Conservation (phyloP, 2,797 vertebrate species). For the Alauda arvensis region DNA sequence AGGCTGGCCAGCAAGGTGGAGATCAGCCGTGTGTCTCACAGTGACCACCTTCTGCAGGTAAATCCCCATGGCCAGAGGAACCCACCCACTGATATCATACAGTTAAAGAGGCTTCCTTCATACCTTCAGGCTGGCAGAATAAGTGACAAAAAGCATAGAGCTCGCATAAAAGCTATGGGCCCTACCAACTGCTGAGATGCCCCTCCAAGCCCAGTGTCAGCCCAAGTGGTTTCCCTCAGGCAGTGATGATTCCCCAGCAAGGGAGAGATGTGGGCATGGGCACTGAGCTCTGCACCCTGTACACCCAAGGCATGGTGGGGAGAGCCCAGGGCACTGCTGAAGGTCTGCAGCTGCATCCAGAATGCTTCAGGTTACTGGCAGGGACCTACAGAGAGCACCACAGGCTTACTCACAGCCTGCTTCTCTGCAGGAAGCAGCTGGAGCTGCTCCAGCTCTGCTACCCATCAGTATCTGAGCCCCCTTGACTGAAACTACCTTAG, state of each 20-base stretch:
- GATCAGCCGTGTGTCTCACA: constrained; percentile 37
- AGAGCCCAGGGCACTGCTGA: accelerated
- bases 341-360: neutral
- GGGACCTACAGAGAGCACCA: neutral
- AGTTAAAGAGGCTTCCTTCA: accelerated
- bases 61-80: accelerated
- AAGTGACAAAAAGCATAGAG: neutral
- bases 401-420: neutral
- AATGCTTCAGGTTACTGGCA: neutral
- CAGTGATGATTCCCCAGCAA: accelerated
- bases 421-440: neutral
- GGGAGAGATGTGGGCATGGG: neutral
- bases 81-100: accelerated
- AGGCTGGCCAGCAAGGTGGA: constrained; percentile 52
- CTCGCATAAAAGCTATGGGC: neutral
- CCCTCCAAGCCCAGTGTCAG: neutral
- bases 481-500: neutral
- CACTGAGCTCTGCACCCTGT: neutral
- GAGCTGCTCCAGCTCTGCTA: neutral
- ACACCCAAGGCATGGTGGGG: accelerated
- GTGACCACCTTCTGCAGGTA: constrained; percentile 60
- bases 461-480: neutral
- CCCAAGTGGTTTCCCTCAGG: accelerated
- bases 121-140: neutral
- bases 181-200: neutral